phyloP scores from a whole-genome alignment of 2,113 vertebrate species.

The Petrocephalus zakoni region DNA sequence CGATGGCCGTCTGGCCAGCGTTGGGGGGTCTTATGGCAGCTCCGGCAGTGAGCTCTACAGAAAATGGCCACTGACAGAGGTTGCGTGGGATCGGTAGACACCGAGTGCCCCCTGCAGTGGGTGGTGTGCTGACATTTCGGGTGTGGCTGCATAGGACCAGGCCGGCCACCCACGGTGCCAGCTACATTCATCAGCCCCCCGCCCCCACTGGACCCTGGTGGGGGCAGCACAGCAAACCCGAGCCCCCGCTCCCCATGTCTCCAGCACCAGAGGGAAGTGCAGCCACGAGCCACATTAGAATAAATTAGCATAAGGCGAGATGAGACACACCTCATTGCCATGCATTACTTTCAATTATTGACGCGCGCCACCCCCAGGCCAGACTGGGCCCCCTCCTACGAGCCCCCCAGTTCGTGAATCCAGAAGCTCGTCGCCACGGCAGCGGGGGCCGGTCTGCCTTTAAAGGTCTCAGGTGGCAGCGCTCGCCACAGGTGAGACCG shows the following conservation, averaged over 20 bases:
- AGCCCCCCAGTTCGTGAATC: neutral
- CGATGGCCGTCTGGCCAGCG: neutral
- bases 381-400: neutral
- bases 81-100: neutral
- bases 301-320: slow-evolving; percentile 27
- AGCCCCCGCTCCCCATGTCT: slow-evolving; percentile 1
- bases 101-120: no score
- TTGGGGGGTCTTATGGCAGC: neutral
- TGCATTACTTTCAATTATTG: slow-evolving; percentile 25
- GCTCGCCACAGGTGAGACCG: neutral
- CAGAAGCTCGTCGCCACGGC: slow-evolving; percentile 2
- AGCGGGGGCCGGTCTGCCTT: neutral
- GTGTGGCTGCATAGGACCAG: neutral
- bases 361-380: neutral
- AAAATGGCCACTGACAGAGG: neutral
- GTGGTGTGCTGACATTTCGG: no score
- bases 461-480: neutral
- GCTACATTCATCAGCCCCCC: slow-evolving; percentile 7
- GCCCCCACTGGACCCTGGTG: neutral
- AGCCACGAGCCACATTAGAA: slow-evolving; percentile 16
- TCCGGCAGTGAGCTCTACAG: neutral
- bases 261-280: neutral
- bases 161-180: neutral
- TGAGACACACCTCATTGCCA: slow-evolving; percentile 21
- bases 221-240: no score